These are phyloP conservation scores for Rhinichthys osculus DNA, from an alignment of 2,797 vertebrate species.

Conservation along the genomic window DNA sequence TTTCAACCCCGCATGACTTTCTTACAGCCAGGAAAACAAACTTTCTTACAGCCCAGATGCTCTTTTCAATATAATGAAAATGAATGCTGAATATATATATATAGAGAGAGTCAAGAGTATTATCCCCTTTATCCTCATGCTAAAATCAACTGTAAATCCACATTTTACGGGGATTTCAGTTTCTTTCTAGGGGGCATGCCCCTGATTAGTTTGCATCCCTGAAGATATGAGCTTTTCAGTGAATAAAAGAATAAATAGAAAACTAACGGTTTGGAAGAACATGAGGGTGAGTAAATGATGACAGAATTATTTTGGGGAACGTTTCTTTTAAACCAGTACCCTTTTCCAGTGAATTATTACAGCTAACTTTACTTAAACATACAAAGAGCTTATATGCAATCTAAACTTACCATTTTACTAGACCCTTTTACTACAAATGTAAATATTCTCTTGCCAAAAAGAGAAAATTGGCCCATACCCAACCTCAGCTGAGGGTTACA, in stretches of 20 bases:
- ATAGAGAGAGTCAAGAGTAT: not conserved
- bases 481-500: slow-evolving; percentile 20
- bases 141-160: not conserved
- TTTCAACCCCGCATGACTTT: not conserved
- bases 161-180: not conserved
- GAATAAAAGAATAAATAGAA: not conserved
- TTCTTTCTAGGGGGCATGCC: not conserved
- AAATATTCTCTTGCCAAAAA: not conserved
- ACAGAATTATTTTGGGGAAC: not conserved
- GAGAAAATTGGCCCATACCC: not conserved
- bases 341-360: slow-evolving; percentile 29
- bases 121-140: not conserved
- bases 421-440: slow-evolving; percentile 21
- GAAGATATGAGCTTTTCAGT: slow-evolving; percentile 7
- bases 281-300: slow-evolving; percentile 8
- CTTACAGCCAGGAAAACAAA: not conserved
- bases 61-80: not conserved
- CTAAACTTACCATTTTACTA: slow-evolving; percentile 51
- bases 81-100: not conserved
- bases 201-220: not conserved
- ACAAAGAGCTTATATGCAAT: slow-evolving; percentile 25
- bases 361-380: slow-evolving; percentile 13
- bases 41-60: not conserved
- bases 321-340: not conserved
- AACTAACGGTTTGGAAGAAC: not conserved